Conservation (phyloP, 2,113 vertebrate genomes). For the Regulus satrapa region DNA sequence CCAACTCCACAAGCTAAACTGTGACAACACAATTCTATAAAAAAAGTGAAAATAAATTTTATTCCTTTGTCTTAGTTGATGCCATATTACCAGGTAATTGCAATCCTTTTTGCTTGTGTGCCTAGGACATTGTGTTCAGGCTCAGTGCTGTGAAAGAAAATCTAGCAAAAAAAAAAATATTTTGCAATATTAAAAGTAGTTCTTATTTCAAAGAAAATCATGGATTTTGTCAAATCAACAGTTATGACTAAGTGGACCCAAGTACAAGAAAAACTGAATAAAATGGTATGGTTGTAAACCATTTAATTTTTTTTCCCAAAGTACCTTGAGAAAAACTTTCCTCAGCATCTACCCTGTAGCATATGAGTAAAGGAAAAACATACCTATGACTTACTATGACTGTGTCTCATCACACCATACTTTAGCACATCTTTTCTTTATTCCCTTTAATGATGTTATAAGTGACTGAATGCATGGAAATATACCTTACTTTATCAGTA, state of each 20-base stretch:
- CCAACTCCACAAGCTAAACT: not conserved
- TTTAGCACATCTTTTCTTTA: not conserved
- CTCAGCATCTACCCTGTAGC: not conserved
- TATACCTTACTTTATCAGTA: not conserved
- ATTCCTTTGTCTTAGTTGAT: not conserved
- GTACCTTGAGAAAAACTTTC: not conserved
- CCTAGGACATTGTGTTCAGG: not conserved
- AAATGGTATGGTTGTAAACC: not conserved
- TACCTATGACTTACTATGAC: accelerated
- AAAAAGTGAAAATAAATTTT: not conserved
- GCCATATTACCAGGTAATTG: not conserved
- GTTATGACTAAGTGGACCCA: not conserved
- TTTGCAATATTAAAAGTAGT: not conserved
- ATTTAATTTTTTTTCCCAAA: not conserved
- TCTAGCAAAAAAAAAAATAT: not conserved
- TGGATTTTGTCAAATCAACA: not conserved
- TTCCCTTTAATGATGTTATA: not conserved
- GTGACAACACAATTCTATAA: not conserved
- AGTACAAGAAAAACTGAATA: not conserved
- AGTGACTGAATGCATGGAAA: not conserved
- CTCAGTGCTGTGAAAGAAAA: not conserved
- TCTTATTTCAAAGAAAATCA: not conserved
- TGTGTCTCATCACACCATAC: accelerated
- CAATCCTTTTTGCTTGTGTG: not conserved
- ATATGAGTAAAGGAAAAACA: not conserved